Evolutionary conservation across 2,888 invertebrate species (phyloP).

Genomic region (Drosophila infuscata): DNA sequence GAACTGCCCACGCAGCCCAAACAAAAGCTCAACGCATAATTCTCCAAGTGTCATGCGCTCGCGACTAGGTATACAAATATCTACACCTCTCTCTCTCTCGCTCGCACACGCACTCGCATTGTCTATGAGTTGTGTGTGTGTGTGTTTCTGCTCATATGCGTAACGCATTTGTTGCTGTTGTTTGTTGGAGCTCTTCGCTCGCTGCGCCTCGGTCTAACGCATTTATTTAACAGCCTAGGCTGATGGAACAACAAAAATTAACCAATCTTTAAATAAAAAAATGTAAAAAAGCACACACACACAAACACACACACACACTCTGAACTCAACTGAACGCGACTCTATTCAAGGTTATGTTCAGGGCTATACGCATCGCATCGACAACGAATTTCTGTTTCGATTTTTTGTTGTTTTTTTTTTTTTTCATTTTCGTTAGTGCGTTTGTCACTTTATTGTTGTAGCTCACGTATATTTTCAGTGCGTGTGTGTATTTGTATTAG

Average conservation of each 20-base stretch:
- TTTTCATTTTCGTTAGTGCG: constrained; percentile 57
- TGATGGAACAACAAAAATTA: constrained; percentile 54
- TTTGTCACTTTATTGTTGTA: constrained; percentile 54
- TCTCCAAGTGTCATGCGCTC: constrained; percentile 64
- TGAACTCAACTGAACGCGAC: constrained; percentile 54
- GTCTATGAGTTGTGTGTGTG: background rate
- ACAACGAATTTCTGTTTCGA: constrained; percentile 58
- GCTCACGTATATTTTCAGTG: constrained; percentile 56
- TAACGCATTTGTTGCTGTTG: constrained; percentile 65
- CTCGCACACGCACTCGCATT: background rate
- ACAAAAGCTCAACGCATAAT: constrained; percentile 61
- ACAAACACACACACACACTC: constrained; percentile 18
- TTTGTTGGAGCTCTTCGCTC: too few relatives aligned
- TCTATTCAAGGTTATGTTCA: constrained; percentile 84
- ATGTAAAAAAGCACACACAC: constrained; percentile 3
- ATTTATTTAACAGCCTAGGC: constrained; percentile 55
- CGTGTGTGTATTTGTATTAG: constrained; percentile 22
- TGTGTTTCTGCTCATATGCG: constrained; percentile 59
- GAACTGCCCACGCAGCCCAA: constrained; percentile 35
- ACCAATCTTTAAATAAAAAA: constrained; percentile 77
- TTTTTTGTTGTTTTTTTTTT: constrained; percentile 34
- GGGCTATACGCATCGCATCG: constrained; percentile 80
- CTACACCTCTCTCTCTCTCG: constrained; percentile 4
- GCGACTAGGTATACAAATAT: constrained; percentile 34
- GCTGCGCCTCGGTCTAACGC: constrained; percentile 68